phyloP scores from a whole-genome alignment of 2,797 vertebrate genomes.

The Parambassis ranga region DNA sequence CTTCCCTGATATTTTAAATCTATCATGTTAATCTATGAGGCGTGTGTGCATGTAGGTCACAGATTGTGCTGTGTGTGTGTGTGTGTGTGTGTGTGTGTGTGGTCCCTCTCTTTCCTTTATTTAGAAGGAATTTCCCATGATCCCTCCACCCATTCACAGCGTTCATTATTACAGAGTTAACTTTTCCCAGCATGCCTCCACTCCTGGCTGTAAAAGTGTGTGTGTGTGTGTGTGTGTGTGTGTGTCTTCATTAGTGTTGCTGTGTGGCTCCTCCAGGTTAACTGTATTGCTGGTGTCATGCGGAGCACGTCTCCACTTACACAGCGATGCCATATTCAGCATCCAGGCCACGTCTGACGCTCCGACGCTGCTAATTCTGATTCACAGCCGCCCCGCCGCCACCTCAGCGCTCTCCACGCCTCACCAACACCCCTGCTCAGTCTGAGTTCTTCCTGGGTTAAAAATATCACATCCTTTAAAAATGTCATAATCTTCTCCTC shows the following conservation, averaged over 20 bases:
- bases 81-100: constrained; percentile 15
- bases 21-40: constrained; percentile 28
- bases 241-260: not conserved
- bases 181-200: not conserved
- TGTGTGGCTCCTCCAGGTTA: constrained; percentile 1
- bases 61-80: constrained; percentile 23
- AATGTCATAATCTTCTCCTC: too few species aligned
- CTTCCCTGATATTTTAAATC: constrained; percentile 13
- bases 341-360: constrained; percentile 26
- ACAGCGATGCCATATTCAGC: constrained; percentile 4
- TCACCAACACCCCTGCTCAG: not conserved
- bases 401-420: not conserved
- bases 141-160: not conserved
- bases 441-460: not conserved
- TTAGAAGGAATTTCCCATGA: not conserved
- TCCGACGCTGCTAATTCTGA: constrained; percentile 45
- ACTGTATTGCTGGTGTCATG: constrained; percentile 1
- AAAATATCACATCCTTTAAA: too few species aligned
- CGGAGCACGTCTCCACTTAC: constrained; percentile 37
- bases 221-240: not conserved
- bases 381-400: constrained; percentile 19
- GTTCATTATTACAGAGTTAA: not conserved
- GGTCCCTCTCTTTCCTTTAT: not conserved
- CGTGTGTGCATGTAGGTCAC: constrained; percentile 50
- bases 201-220: not conserved